phyloP scores from a whole-genome alignment of 2,888 invertebrate species.

The Tetragonula carbonaria region DNA sequence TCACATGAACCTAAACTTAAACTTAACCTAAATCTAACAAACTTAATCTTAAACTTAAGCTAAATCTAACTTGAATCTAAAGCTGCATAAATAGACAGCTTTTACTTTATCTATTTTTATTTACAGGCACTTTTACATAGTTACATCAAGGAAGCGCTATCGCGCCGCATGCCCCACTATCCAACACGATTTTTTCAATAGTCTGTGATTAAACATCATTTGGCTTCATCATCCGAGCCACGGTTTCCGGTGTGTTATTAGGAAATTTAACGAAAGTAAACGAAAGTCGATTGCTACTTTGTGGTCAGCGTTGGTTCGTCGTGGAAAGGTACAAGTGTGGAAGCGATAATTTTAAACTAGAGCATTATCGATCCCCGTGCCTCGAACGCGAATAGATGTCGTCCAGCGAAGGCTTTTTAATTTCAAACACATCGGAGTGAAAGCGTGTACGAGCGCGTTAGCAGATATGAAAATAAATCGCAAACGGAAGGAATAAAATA shows the following conservation, averaged over 20 bases:
- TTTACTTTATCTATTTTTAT: too few relatives aligned
- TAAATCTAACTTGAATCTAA: too few relatives aligned
- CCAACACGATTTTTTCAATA: too few relatives aligned
- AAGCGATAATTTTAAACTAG: background rate
- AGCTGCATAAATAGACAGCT: too few relatives aligned
- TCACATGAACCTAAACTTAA: too few relatives aligned
- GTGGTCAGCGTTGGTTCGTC: background rate
- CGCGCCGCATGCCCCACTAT: too few relatives aligned
- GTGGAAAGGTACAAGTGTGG: background rate
- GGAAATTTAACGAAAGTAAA: background rate
- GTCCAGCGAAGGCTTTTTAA: background rate
- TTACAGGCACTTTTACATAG: too few relatives aligned
- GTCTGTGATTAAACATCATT: conserved; percentile 44
- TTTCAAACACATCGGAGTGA: background rate
- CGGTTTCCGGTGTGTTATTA: background rate
- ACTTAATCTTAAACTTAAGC: too few relatives aligned
- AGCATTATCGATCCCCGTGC: background rate
- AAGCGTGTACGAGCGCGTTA: background rate
- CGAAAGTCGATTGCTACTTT: background rate
- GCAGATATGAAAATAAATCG: background rate
- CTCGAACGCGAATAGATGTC: background rate
- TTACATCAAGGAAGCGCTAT: too few relatives aligned
- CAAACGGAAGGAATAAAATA: background rate
- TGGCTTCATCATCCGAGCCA: background rate
- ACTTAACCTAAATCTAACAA: too few relatives aligned